These are phyloP conservation scores for Lophura swinhoii DNA, from an alignment of 2,797 vertebrate genomes.

Conservation along the genomic window DNA sequence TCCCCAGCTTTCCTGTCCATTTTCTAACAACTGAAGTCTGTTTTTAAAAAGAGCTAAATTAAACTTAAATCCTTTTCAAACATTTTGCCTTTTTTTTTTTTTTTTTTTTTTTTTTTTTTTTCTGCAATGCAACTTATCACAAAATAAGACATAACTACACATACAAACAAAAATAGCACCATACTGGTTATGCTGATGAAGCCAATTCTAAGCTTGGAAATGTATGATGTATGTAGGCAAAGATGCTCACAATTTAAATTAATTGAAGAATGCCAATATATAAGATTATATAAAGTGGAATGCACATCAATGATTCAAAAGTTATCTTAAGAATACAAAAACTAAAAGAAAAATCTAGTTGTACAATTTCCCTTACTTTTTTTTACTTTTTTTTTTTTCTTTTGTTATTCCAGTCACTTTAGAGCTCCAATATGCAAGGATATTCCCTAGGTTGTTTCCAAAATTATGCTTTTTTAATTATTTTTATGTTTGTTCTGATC, in stretches of 20 bases:
- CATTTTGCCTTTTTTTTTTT: constrained; percentile 70
- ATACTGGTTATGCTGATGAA: constrained; percentile 84
- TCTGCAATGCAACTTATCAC: constrained; percentile 82
- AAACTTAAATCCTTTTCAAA: constrained; percentile 83
- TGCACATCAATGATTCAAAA: constrained; percentile 96
- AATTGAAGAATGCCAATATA: constrained; percentile 74
- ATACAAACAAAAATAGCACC: constrained; percentile 90
- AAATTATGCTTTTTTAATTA: not conserved
- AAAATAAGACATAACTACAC: constrained; percentile 86
- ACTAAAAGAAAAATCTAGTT: constrained; percentile 5
- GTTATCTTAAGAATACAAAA: constrained; percentile 51
- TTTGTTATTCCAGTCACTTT: not conserved
- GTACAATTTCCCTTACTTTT: constrained; percentile 16
- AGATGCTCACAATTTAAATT: constrained; percentile 77
- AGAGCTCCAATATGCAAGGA: not conserved
- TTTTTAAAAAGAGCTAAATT: constrained; percentile 76
- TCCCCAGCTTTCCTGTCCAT: constrained; percentile 84
- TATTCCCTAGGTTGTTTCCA: constrained; percentile 32
- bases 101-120: constrained; percentile 61
- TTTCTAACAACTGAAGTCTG: constrained; percentile 82
- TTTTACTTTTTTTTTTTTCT: not conserved
- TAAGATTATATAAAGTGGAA: constrained; percentile 94
- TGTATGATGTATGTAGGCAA: constrained; percentile 72
- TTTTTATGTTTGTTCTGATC: constrained; percentile 41
- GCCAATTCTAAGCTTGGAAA: constrained; percentile 75